phyloP scores from a whole-genome alignment of 2,888 invertebrate genomes.

The Synergus itoensis region DNA sequence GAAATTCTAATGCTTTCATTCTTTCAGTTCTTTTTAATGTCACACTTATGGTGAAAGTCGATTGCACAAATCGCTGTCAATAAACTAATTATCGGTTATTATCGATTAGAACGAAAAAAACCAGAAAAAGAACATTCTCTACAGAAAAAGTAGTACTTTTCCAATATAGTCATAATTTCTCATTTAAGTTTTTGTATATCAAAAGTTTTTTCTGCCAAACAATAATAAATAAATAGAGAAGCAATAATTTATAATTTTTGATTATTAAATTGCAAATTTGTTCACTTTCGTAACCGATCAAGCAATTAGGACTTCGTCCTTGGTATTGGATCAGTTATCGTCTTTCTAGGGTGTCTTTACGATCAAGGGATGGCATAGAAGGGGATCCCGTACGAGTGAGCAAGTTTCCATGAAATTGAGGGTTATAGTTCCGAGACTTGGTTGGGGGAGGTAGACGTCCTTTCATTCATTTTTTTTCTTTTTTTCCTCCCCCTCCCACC shows the following conservation, averaged over 20 bases:
- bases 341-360: conserved; percentile 27
- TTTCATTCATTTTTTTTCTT: conserved; percentile 19
- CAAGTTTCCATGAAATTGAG: conserved; percentile 32
- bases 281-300: not conserved
- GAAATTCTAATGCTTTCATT: conserved; percentile 11
- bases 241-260: too few species aligned
- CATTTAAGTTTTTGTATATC: too few species aligned
- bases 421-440: conserved; percentile 20
- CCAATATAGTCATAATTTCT: not conserved
- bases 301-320: conserved; percentile 18
- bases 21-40: conserved; percentile 4
- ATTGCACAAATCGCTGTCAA: conserved; percentile 17
- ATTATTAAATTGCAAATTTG: not conserved
- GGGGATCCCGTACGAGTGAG: conserved; percentile 3
- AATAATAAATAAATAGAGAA: too few species aligned
- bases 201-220: too few species aligned
- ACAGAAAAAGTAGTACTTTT: not conserved
- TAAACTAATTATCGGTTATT: conserved; percentile 39
- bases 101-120: conserved; percentile 24
- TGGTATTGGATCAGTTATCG: conserved; percentile 26
- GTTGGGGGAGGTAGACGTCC: conserved; percentile 20
- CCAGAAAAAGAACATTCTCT: not conserved
- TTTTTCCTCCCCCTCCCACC: conserved; percentile 12
- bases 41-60: conserved; percentile 33
- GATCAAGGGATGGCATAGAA: conserved; percentile 5